Evolutionary conservation across 2,113 vertebrate genomes (phyloP).

Genomic region (Megaptera novaeangliae): DNA sequence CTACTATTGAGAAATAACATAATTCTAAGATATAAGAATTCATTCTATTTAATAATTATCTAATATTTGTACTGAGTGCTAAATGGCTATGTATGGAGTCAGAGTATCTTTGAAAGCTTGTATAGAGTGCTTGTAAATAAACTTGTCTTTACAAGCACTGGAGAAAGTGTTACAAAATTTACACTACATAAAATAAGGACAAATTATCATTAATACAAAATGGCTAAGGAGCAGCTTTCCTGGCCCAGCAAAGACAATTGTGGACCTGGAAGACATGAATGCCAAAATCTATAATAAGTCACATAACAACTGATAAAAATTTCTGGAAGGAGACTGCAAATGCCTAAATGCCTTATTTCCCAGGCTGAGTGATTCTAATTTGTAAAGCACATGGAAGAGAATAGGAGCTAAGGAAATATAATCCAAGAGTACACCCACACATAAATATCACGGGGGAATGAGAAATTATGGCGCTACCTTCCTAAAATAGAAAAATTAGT

Average conservation of each 20-base stretch:
- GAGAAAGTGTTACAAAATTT: neutral
- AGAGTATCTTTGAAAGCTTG: conserved; percentile 15
- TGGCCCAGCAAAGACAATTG: neutral
- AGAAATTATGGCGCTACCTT: neutral
- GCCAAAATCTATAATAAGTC: neutral
- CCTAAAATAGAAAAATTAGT: conserved; percentile 1
- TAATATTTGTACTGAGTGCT: neutral
- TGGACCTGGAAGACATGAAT: neutral
- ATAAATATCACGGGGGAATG: neutral
- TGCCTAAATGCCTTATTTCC: neutral
- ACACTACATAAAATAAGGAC: neutral
- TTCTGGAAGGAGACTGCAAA: neutral
- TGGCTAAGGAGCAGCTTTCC: neutral
- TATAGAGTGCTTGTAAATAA: neutral
- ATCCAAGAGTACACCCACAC: neutral
- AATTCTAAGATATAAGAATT: neutral
- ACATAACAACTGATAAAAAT: neutral
- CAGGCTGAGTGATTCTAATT: neutral
- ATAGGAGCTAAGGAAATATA: neutral
- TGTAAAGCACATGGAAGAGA: neutral
- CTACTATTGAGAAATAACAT: neutral
- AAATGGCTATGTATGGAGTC: neutral
- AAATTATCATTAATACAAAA: neutral
- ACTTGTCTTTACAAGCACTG: neutral
- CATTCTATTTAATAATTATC: neutral